These are phyloP conservation scores for Podarcis muralis DNA, from an alignment of 2,113 vertebrate species.

Conservation along the genomic window DNA sequence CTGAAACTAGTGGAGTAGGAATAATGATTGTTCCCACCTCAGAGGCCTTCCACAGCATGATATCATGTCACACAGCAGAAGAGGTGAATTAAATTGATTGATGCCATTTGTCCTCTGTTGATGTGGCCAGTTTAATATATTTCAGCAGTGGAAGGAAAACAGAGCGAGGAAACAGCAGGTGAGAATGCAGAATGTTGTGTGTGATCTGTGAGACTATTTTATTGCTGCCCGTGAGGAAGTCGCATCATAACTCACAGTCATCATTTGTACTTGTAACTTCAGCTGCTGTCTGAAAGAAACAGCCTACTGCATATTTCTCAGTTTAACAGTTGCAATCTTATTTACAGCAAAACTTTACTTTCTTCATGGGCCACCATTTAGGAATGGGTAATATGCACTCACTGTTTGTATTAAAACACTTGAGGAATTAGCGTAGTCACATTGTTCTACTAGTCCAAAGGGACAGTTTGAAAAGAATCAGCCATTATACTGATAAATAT, in stretches of 20 bases:
- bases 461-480: neutral
- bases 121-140: constrained; percentile 65
- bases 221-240: constrained; percentile 31
- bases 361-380: neutral
- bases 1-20: constrained; percentile 50
- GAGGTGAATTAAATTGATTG: constrained; percentile 57
- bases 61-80: constrained; percentile 49
- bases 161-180: constrained; percentile 46
- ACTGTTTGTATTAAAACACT: neutral
- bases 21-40: constrained; percentile 21
- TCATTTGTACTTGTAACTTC: constrained; percentile 2
- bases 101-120: constrained; percentile 58
- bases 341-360: neutral
- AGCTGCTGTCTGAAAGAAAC: constrained; percentile 31
- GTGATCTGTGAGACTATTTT: constrained; percentile 57
- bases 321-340: neutral
- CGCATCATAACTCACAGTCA: constrained; percentile 51
- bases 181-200: constrained; percentile 53
- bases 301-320: neutral
- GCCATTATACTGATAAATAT: neutral
- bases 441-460: neutral
- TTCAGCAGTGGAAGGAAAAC: constrained; percentile 57
- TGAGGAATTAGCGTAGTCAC: neutral
- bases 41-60: constrained; percentile 54
- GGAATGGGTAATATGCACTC: neutral